Evolutionary conservation across 2,888 invertebrate species (phyloP).

Genomic region (Helobdella robusta): DNA sequence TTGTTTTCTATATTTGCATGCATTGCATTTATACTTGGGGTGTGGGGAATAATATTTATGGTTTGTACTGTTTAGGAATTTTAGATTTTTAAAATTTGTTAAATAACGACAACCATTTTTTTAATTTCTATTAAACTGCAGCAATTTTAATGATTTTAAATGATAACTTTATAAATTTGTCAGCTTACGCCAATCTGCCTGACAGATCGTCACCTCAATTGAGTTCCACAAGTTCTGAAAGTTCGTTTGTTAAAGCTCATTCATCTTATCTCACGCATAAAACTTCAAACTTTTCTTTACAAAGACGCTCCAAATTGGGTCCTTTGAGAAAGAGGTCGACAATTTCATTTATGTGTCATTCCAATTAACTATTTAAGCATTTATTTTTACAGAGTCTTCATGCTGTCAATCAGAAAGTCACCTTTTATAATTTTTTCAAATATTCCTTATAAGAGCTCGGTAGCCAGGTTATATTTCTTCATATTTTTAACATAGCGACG

Average conservation of each 20-base stretch:
- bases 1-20: too few species aligned
- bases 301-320: slow-evolving; percentile 4
- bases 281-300: slow-evolving; percentile 15
- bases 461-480: not conserved
- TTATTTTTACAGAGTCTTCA: slow-evolving; percentile 45
- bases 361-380: not conserved
- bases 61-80: too few species aligned
- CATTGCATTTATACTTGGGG: too few species aligned
- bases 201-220: slow-evolving; percentile 4
- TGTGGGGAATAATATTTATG: too few species aligned
- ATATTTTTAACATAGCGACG: not conserved
- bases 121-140: too few species aligned
- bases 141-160: too few species aligned
- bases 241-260: slow-evolving; percentile 16
- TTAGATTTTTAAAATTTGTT: too few species aligned
- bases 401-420: slow-evolving; percentile 63
- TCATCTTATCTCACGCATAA: slow-evolving; percentile 4
- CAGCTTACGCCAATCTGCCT: not conserved
- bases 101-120: too few species aligned
- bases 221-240: slow-evolving; percentile 20
- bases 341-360: not conserved
- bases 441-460: slow-evolving; percentile 60
- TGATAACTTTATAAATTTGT: too few species aligned
- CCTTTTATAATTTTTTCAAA: slow-evolving; percentile 79
- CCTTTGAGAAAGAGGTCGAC: not conserved